Evolutionary conservation across 2,797 vertebrate species (phyloP), one percentile per base, ranked within the genome.

Genomic region (Diceros bicornis): DNA sequence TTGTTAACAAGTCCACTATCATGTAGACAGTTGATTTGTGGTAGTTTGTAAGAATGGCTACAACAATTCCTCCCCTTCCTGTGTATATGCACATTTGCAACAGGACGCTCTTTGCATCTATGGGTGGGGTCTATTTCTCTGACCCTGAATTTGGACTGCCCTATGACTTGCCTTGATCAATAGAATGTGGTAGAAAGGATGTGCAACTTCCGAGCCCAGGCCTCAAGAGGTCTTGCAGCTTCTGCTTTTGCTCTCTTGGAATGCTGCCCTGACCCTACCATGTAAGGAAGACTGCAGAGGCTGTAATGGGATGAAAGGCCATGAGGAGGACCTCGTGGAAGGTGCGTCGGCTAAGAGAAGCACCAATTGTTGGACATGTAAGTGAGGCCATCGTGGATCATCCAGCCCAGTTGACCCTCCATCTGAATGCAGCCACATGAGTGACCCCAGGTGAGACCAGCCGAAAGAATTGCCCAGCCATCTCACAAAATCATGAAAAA

Each of bases 211-310:
- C 0, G 18, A n/a, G n/a, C 29, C 41, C 21, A 69, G 88, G 44
- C 21, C 41, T 71, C n/a, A 21, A 21, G n/a, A 37, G 5, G 1
- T 27, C 52, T 78, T 32, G 16, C 2, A 52, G 52, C 55, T 55
- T 78, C 81, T 78, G 41, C 41, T 6, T 62, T 52, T 10, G 37
- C 29, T 47, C 1, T 18, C 78, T 71, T 6, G 3, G 29, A 47
- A 27, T 0, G 1, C 12, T 12, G 4, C 4, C 62, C 64, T 25
- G n/a, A 71, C n/a, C 14, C 44, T 1, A 20, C 64, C 4, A 1
- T 5, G 18, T 37, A n/a, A 47, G 79, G 90, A 84, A 68, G 50
- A 52, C 6, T 12, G 27, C 3, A 20, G 25, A 74, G 18, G 44
- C 57, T 13, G 2, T 2, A 3, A 27, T 23, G 1, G 13, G 34